Evolutionary conservation across 1,140 invertebrate species (phyloP), one percentile per base, ranked within the genome.

Genomic region (Stegodyphus dumicola): DNA sequence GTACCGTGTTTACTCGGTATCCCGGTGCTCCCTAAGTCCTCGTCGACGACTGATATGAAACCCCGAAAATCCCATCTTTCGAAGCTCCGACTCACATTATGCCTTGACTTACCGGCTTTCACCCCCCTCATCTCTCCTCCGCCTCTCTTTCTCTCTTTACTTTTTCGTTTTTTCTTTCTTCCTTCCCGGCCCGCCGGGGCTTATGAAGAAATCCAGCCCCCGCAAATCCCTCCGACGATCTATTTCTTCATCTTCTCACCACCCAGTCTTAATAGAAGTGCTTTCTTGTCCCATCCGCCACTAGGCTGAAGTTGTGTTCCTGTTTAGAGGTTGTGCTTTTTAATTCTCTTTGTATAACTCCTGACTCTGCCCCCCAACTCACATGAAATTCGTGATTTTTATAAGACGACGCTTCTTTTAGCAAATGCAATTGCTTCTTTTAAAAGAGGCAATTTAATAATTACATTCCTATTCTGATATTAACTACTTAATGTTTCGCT

Each of bases 1-100:
- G 48, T 56, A 48, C 65, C 52, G n/a, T 79, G 77, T 79, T 79
- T 79, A 79, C 64, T 51, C n/a, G 6, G 67, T 33, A 79, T 79
- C 49, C 76, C 11, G 18, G 64, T 10, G 65, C 76, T 77, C 56
- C 3, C 33, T 33, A 52, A 67, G 64, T 53, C 64, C 48, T 49
- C 53, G 48, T 15, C 64, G 60, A 67, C 77, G 77, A 79, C 66
- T 70, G 77, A 79, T 79, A 79, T 79, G 77, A 79, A 56, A 69
- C 66, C 66, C n/a, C 51, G 66, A 79, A 79, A 79, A 79, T 79
- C 77, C 51, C 51, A 79, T 79, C 77, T 71, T 56, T 54, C 53
- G 66, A 15, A 70, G 64, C 77, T 56, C 51, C 52, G 66, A 18
- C 77, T 70, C 51, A 67, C 77, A 70, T 79, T 79, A 79, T 70